A percentile compares a stretch with the other conserved stretches of the same genome.
phyloP scores from a whole-genome alignment of 2,888 invertebrate genomes.

The Eulithis testata region DNA sequence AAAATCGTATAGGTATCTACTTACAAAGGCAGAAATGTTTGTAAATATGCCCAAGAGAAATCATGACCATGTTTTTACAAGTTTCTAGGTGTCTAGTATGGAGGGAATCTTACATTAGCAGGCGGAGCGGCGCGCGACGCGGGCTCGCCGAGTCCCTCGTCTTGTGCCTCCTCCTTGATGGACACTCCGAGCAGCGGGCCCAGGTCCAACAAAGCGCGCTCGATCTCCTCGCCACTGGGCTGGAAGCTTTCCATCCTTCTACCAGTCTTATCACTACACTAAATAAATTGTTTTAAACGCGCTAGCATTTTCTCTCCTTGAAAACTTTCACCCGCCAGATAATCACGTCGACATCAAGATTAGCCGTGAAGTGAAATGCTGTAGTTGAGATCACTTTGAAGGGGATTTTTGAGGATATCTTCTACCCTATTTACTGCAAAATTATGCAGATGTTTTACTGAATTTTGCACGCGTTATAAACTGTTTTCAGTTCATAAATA shows the following conservation, averaged over 20 bases:
- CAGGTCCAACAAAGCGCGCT: constrained; percentile 79
- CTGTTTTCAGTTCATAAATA: constrained; percentile 20
- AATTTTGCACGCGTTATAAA: neutral
- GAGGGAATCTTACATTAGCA: constrained; percentile 56
- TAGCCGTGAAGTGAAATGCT: constrained; percentile 47
- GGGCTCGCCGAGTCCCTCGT: constrained; percentile 61
- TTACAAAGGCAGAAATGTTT: constrained; percentile 13
- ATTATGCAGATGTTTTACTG: constrained; percentile 4
- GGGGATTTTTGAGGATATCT: constrained; percentile 45
- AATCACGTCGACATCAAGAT: constrained; percentile 74
- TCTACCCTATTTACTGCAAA: neutral
- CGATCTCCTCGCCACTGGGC: constrained; percentile 75
- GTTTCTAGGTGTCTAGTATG: neutral
- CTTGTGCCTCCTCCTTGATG: constrained; percentile 77
- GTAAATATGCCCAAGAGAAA: constrained; percentile 17
- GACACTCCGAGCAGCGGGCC: constrained; percentile 77
- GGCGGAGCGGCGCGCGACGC: constrained; percentile 46
- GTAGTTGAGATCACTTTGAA: constrained; percentile 57
- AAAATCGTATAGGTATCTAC: no score
- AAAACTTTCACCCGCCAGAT: constrained; percentile 73
- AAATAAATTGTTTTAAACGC: constrained; percentile 51
- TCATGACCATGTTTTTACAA: neutral
- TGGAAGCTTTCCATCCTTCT: constrained; percentile 73
- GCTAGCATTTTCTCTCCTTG: constrained; percentile 60
- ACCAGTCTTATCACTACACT: constrained; percentile 42